These are phyloP conservation scores for Hassar affinis DNA, from an alignment of 2,113 vertebrate species.

Conservation along the genomic window DNA sequence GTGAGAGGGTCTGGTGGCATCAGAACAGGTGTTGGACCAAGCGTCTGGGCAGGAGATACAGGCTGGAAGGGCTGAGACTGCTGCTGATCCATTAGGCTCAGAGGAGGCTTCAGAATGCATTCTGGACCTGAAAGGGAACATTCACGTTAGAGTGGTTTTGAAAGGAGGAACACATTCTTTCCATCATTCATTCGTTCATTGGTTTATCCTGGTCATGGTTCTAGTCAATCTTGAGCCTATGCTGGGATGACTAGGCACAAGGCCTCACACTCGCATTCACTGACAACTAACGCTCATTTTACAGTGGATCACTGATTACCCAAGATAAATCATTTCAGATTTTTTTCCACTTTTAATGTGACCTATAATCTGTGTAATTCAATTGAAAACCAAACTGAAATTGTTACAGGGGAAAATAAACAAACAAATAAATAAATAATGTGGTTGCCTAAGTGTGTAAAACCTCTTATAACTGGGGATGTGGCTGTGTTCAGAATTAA, in stretches of 20 bases:
- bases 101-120: slow-evolving; percentile 67
- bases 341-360: too few species aligned
- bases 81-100: slow-evolving; percentile 75
- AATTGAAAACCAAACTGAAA: too few species aligned
- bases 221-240: neutral
- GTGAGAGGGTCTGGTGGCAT: slow-evolving; percentile 53
- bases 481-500: too few species aligned
- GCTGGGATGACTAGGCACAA: neutral
- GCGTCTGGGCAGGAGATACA: slow-evolving; percentile 66
- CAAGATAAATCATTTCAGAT: too few species aligned
- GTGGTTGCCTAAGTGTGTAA: too few species aligned
- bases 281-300: neutral
- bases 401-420: too few species aligned
- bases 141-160: slow-evolving; percentile 1
- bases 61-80: slow-evolving; percentile 73
- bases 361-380: too few species aligned
- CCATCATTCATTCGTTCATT: neutral
- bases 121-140: slow-evolving; percentile 66
- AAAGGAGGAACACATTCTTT: neutral
- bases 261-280: neutral
- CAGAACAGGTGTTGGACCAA: slow-evolving; percentile 62
- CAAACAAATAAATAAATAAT: too few species aligned
- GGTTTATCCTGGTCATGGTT: neutral
- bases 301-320: too few species aligned
- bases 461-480: too few species aligned